Percentiles rank a stretch among this genome's conserved stretches.
Evolutionary conservation across 2,797 vertebrate genomes (phyloP).

Genomic region (Distichodus sexfasciatus): DNA sequence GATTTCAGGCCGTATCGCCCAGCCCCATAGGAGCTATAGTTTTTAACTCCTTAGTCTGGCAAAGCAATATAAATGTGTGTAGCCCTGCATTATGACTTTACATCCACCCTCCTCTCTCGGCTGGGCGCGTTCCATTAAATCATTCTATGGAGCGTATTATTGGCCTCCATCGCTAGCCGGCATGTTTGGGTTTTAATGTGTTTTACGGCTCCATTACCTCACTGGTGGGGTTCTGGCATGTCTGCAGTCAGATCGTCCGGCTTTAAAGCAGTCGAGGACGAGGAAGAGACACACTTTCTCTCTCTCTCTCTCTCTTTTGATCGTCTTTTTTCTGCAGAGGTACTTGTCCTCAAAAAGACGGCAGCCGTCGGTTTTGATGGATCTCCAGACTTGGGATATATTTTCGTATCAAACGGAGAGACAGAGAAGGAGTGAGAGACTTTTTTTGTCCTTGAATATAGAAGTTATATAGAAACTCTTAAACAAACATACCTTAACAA

Average conservation of each 20-base stretch:
- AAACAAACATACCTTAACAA: constrained; percentile 19
- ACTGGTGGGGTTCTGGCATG: constrained; percentile 15
- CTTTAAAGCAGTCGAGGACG: constrained; percentile 35
- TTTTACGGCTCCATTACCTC: constrained; percentile 33
- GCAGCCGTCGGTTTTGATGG: background rate
- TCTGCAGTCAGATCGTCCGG: constrained; percentile 27
- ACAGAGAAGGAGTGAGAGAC: background rate
- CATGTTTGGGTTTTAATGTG: constrained; percentile 40
- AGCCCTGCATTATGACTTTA: constrained; percentile 23
- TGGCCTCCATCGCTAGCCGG: constrained; percentile 29
- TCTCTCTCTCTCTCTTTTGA: background rate
- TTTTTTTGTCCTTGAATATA: background rate
- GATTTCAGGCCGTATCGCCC: too few species aligned
- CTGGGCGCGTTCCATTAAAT: constrained; percentile 43
- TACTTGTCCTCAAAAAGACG: background rate
- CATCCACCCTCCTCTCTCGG: constrained; percentile 20
- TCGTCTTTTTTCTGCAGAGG: background rate
- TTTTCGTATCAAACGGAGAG: constrained; percentile 36
- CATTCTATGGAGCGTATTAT: constrained; percentile 42
- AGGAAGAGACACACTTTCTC: constrained; percentile 30
- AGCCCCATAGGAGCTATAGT: too few species aligned
- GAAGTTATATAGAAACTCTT: background rate
- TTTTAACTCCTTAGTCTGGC: constrained; percentile 34
- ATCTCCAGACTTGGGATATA: constrained; percentile 30
- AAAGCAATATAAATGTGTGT: constrained; percentile 26